Evolutionary conservation across 2,797 vertebrate genomes (phyloP).

Genomic region (Mus spretus): DNA sequence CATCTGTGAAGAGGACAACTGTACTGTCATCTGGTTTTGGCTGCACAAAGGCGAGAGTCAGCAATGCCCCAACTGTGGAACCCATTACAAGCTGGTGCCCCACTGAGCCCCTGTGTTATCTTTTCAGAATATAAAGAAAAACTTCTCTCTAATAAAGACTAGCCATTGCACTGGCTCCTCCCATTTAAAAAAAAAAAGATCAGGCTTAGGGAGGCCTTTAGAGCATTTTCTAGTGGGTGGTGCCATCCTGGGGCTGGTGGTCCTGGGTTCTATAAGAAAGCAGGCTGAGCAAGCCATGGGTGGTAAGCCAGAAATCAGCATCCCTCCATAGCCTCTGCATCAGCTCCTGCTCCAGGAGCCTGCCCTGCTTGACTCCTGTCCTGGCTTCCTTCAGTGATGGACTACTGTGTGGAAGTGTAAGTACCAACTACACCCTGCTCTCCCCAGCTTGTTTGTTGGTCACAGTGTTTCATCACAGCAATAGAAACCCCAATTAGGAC

Average conservation of each 20-base stretch:
- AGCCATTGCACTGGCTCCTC: slow-evolving; percentile 68
- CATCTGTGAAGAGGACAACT: slow-evolving; percentile 96
- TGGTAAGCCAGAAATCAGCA: background rate
- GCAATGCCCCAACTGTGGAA: slow-evolving; percentile 94
- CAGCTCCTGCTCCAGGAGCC: background rate
- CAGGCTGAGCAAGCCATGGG: no score
- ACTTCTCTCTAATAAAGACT: slow-evolving; percentile 77
- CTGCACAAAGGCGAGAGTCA: slow-evolving; percentile 94
- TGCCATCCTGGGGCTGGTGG: no score
- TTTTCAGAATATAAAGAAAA: slow-evolving; percentile 46
- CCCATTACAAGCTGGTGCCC: slow-evolving; percentile 93
- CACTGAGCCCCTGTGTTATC: slow-evolving; percentile 84
- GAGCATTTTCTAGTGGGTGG: no score
- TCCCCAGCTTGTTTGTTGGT: background rate
- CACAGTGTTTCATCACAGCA: background rate
- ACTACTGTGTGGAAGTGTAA: background rate
- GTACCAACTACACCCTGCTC: background rate
- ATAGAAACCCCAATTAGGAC: background rate
- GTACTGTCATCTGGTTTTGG: slow-evolving; percentile 94
- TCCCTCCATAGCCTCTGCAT: background rate
- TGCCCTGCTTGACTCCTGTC: background rate
- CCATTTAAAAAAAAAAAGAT: background rate
- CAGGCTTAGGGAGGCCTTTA: background rate
- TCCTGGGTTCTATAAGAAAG: background rate
- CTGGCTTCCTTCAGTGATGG: background rate